A percentile compares a stretch with the other conserved stretches of the same genome.
Evolutionary conservation across 2,888 invertebrate species (phyloP).

Genomic region (Coleophora flavipennella): DNA sequence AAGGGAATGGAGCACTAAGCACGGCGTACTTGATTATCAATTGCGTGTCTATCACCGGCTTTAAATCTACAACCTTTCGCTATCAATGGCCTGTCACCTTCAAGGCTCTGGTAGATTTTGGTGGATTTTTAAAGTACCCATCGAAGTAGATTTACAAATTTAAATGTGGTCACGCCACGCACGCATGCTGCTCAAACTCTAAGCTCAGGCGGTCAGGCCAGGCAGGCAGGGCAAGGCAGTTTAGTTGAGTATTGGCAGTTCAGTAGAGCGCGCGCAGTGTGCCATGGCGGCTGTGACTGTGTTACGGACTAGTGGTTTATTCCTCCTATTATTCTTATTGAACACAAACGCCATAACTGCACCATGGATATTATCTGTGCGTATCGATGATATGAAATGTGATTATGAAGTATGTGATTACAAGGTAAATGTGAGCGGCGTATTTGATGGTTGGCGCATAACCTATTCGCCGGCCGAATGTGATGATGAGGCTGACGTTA

Average conservation of each 20-base stretch:
- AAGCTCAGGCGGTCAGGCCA: too few species aligned
- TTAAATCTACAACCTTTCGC: too few species aligned
- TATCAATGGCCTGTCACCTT: too few species aligned
- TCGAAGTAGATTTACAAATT: too few species aligned
- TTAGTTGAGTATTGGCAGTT: conserved; percentile 4
- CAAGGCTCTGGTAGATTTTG: too few species aligned
- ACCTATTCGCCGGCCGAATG: conserved; percentile 37
- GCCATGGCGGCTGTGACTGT: conserved; percentile 43
- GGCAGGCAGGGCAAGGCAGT: conserved; percentile 3
- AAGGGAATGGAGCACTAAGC: too few species aligned
- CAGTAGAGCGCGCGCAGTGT: conserved; percentile 13
- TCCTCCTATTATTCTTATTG: conserved; percentile 57
- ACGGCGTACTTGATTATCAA: too few species aligned
- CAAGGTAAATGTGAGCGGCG: conserved; percentile 42
- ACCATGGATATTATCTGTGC: conserved; percentile 60
- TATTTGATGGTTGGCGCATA: conserved; percentile 46
- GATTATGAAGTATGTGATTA: conserved; percentile 40
- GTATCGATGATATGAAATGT: conserved; percentile 39
- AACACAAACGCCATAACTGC: conserved; percentile 41
- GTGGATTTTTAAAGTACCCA: too few species aligned
- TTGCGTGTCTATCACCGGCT: too few species aligned
- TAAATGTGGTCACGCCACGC: too few species aligned
- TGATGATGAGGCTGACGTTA: background rate
- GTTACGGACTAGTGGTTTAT: conserved; percentile 60
- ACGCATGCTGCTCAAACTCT: too few species aligned